Evolutionary conservation across 2,113 vertebrate species (phyloP).

Genomic region (Tautogolabrus adspersus): DNA sequence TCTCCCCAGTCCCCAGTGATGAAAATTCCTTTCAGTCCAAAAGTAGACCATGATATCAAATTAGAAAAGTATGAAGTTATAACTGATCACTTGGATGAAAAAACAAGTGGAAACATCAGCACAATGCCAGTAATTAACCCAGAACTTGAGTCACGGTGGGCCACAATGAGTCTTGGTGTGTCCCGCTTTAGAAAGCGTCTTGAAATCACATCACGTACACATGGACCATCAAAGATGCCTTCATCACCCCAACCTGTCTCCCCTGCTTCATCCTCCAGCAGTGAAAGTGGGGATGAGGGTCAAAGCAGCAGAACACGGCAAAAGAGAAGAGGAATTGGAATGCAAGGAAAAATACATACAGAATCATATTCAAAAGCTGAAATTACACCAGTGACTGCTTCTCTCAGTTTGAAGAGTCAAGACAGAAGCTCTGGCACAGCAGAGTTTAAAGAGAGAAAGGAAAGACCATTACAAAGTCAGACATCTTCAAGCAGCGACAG

Average conservation of each 20-base stretch:
- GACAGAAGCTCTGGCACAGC: neutral
- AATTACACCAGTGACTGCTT: conserved; percentile 5
- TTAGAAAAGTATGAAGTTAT: conserved; percentile 63
- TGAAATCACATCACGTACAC: conserved; percentile 44
- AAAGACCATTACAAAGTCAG: conserved; percentile 3
- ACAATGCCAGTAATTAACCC: conserved; percentile 39
- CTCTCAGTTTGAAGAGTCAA: neutral
- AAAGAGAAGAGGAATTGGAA: conserved; percentile 15
- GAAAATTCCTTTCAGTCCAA: conserved; percentile 22
- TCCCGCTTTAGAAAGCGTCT: conserved; percentile 73
- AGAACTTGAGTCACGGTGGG: conserved; percentile 71
- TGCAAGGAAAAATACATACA: conserved; percentile 9
- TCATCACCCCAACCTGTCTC: conserved; percentile 41
- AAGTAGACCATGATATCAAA: conserved; percentile 43
- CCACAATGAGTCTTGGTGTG: conserved; percentile 63
- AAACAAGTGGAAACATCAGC: conserved; percentile 6
- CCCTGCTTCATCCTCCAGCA: conserved; percentile 9
- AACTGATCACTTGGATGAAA: conserved; percentile 12
- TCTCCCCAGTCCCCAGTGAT: conserved; percentile 4
- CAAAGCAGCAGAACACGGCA: conserved; percentile 5
- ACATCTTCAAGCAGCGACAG: conserved; percentile 32
- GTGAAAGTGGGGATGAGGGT: conserved; percentile 48
- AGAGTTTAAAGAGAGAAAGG: neutral
- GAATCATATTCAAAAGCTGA: conserved; percentile 8
- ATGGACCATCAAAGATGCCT: conserved; percentile 2